Evolutionary conservation across 2,888 invertebrate species (phyloP).

Genomic region (Polydrusus tereticollis): DNA sequence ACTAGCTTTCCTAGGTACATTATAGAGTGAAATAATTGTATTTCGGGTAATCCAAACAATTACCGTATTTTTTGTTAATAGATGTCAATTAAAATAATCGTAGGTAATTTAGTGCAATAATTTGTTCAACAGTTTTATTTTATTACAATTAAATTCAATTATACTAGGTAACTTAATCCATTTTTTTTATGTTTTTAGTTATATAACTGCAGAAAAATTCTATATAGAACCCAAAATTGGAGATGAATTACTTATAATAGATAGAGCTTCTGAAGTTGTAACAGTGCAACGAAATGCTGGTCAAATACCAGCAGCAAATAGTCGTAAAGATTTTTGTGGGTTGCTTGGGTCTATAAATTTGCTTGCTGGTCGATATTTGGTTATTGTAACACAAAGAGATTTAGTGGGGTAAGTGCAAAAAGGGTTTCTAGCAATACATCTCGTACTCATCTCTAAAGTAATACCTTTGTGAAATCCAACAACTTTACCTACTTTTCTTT

Average conservation of each 20-base stretch:
- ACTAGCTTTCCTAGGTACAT: neutral
- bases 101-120: no score
- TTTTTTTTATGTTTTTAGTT: conserved; percentile 70
- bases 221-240: conserved; percentile 85
- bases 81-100: no score
- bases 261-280: conserved; percentile 73
- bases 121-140: no score
- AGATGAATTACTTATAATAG: conserved; percentile 85
- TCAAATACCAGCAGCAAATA: conserved; percentile 75
- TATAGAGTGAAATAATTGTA: neutral
- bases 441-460: no score
- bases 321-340: conserved; percentile 82
- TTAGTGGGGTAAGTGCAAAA: conserved; percentile 73
- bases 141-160: no score
- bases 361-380: conserved; percentile 87
- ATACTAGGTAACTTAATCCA: neutral
- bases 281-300: conserved; percentile 66
- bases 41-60: no score
- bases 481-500: no score
- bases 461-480: no score
- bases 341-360: conserved; percentile 88
- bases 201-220: conserved; percentile 91
- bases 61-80: no score
- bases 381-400: conserved; percentile 88
- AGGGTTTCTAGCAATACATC: neutral